These are phyloP conservation scores for Melanotaenia boesemani DNA, from an alignment of 2,797 vertebrate genomes.

Conservation along the genomic window DNA sequence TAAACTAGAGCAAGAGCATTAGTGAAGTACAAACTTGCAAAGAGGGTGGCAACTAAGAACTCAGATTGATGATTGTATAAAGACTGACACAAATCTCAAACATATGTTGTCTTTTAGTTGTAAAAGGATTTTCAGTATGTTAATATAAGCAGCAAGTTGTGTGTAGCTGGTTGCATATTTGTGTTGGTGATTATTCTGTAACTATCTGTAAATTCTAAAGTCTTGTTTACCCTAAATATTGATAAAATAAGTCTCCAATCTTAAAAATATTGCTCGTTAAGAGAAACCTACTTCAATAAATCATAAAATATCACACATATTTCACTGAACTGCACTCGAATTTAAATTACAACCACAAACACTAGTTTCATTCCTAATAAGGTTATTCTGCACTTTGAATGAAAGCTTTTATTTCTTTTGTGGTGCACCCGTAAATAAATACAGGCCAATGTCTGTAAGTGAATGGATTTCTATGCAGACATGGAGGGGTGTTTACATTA, in stretches of 20 bases:
- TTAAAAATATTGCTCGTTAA: conserved; percentile 20
- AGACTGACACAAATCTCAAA: conserved; percentile 26
- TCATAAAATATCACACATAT: conserved; percentile 17
- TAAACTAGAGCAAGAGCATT: conserved; percentile 1
- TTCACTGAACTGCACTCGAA: conserved; percentile 10
- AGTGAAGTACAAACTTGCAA: neutral
- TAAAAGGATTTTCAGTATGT: conserved; percentile 20
- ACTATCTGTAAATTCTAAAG: conserved; percentile 21
- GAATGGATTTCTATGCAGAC: conserved; percentile 53
- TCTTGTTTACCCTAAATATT: neutral
- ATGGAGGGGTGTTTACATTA: conserved; percentile 64
- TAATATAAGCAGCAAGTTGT: conserved; percentile 20
- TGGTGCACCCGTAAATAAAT: conserved; percentile 39
- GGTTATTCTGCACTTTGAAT: conserved; percentile 31
- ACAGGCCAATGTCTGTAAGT: conserved; percentile 46
- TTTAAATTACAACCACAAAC: conserved; percentile 19
- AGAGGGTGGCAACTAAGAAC: conserved; percentile 1
- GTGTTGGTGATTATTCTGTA: conserved; percentile 32
- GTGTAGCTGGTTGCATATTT: conserved; percentile 44
- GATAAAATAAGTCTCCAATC: conserved; percentile 7
- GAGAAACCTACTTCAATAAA: neutral
- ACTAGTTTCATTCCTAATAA: conserved; percentile 24
- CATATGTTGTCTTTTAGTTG: conserved; percentile 31
- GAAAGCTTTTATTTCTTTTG: conserved; percentile 44
- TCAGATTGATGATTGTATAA: conserved; percentile 11